Evolutionary conservation across 1,140 invertebrate genomes (phyloP).

Genomic region (Drosophila pectinifera): DNA sequence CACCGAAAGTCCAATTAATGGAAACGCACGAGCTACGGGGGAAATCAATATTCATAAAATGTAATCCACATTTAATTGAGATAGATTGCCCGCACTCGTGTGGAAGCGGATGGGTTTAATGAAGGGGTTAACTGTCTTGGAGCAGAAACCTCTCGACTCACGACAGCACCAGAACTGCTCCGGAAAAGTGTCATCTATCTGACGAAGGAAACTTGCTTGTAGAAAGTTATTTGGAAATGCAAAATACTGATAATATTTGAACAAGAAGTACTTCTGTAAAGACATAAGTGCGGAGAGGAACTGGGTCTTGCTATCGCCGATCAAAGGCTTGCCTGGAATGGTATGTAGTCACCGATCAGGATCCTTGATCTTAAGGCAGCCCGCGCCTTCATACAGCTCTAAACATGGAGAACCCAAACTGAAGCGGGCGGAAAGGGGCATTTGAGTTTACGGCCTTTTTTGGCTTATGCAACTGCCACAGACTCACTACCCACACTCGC

Average conservation of each 20-base stretch:
- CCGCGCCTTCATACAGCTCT: not conserved
- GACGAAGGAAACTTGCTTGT: not conserved
- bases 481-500: constrained; percentile 13
- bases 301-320: not conserved
- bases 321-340: too few relatives aligned
- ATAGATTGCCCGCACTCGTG: constrained; percentile 50
- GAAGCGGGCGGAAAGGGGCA: not conserved
- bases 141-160: not conserved
- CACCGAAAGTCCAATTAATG: constrained; percentile 31
- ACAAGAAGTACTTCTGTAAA: not conserved
- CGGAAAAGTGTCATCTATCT: constrained; percentile 9
- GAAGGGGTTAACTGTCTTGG: constrained; percentile 10
- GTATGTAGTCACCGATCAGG: not conserved
- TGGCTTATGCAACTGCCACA: constrained; percentile 16
- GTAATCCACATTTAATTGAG: constrained; percentile 70
- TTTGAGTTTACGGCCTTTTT: constrained; percentile 10
- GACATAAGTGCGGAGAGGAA: not conserved
- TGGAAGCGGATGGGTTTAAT: constrained; percentile 9
- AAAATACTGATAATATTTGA: not conserved
- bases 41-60: constrained; percentile 76
- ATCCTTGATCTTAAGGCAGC: not conserved
- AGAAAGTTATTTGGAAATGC: too few relatives aligned
- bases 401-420: too few relatives aligned
- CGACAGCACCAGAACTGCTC: not conserved
- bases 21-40: constrained; percentile 8